Percentiles rank a stretch among this genome's conserved stretches.
These are phyloP conservation scores for Zosterops pallidus DNA, from an alignment of 2,113 vertebrate species.

Conservation along the genomic window DNA sequence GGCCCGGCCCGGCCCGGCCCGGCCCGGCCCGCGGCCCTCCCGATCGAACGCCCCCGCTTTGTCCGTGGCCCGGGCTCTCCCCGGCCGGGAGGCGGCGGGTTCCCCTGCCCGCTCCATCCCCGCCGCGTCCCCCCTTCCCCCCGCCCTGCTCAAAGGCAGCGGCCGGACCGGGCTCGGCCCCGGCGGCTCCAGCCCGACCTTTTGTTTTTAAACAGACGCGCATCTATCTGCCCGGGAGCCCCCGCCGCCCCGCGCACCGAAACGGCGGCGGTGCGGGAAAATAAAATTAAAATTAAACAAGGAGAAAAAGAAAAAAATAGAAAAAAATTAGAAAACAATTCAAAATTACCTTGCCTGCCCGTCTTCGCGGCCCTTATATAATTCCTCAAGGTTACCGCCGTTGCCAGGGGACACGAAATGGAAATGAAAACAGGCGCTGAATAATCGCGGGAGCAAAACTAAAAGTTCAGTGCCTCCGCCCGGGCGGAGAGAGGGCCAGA, in stretches of 20 bases:
- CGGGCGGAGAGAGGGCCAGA: slow-evolving; percentile 79
- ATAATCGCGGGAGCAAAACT: slow-evolving; percentile 78
- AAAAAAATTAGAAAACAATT: background rate
- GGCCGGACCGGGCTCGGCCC: background rate
- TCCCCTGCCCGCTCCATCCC: background rate
- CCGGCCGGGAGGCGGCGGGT: background rate
- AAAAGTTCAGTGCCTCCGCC: slow-evolving; percentile 81
- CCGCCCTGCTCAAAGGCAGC: background rate
- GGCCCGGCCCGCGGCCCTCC: background rate
- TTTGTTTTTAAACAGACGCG: slow-evolving; percentile 49
- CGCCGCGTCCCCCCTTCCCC: background rate
- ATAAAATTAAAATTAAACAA: background rate
- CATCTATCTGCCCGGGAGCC: slow-evolving; percentile 8
- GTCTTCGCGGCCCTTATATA: slow-evolving; percentile 69
- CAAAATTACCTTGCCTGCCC: slow-evolving; percentile 61
- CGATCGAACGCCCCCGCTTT: background rate
- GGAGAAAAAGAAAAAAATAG: background rate
- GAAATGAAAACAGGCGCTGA: slow-evolving; percentile 76
- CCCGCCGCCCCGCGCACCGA: background rate
- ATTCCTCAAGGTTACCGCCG: slow-evolving; percentile 73
- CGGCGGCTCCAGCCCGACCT: slow-evolving; percentile 15
- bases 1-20: background rate
- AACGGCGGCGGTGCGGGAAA: slow-evolving; percentile 25
- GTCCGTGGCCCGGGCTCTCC: background rate
- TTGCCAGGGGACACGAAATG: slow-evolving; percentile 70